Conservation (phyloP, 2,113 vertebrate genomes). For the Synodontis membranacea region DNA sequence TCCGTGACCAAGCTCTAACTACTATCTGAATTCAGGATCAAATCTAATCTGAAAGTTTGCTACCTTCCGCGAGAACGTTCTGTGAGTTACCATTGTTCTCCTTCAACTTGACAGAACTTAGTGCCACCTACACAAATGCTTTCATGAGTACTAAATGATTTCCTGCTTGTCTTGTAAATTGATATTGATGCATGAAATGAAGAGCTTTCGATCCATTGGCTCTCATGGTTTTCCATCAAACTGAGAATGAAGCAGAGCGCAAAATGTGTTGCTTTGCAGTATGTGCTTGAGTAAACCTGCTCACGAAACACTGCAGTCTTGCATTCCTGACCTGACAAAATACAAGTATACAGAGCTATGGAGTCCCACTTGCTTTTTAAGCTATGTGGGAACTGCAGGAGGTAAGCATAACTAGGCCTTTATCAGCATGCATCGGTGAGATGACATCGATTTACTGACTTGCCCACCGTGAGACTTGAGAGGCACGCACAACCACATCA, state of each 20-base stretch:
- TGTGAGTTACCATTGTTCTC: background rate
- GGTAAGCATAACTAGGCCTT: background rate
- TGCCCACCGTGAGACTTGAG: background rate
- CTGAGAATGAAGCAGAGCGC: too few relatives aligned
- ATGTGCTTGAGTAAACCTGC: background rate
- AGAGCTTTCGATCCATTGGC: background rate
- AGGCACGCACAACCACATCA: background rate
- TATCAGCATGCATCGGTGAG: background rate
- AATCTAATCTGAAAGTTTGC: background rate
- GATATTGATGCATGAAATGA: background rate
- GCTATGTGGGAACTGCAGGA: background rate
- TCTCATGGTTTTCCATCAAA: background rate
- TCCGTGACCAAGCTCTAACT: background rate
- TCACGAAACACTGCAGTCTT: background rate
- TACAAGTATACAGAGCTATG: background rate
- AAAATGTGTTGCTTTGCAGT: background rate
- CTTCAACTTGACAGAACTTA: background rate
- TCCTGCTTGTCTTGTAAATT: background rate
- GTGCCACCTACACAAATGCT: background rate
- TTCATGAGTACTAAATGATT: background rate
- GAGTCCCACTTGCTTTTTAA: background rate
- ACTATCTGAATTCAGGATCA: background rate
- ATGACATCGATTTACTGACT: background rate
- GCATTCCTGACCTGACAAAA: background rate
- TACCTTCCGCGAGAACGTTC: too few relatives aligned